Evolutionary conservation across 2,888 invertebrate species (phyloP), one percentile per base, ranked within the genome.

Genomic region (Gastracanthus pulcherrimus): DNA sequence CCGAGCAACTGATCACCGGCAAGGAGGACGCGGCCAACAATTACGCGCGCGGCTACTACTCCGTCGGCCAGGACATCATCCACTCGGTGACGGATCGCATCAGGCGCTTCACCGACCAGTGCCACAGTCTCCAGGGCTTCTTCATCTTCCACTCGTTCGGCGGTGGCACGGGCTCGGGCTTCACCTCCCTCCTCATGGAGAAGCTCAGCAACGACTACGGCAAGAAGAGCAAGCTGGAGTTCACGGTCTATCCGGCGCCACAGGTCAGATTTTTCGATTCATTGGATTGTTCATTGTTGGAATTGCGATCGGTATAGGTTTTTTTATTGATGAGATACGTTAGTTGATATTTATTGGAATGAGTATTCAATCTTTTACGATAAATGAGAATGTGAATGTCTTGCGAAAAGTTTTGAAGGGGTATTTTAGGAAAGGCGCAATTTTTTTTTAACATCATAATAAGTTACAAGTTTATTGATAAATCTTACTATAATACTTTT

Each of bases 1-100:
- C 98, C 0, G 97, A 98, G 89, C 98, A 98, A 91, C 93, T 98
- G 86, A 97, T 98, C 90, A 97, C 96, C 69, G 98, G 98, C 83
- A 97, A 98, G 91, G 97, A 97, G 90, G 97, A 98, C 89, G 97
- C 98, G 0, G 98, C 98, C 79, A 98, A 98, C 92, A 98, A 98
- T 93, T 98, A 98, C 87, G 98, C 98, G 0, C 94, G 98, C 64
- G 98, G 98, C n/a, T 97, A 97, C 92, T 98, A 98, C 93, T 97
- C 97, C 87, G 96, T 97, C 89, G 98, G 98, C 85, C 96, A 96
- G 88, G 97, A 98, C 91, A 96, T 98, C 87, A 96, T 98, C 60
- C 97, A 97, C 86, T 93, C 96, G 31, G 96, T 97, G 11, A 93
- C 96, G 85, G 97, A 97, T 91, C 93, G 97, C 80, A 93, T 98